Evolutionary conservation across 2,888 invertebrate genomes (phyloP), one percentile per base, ranked within the genome.

Genomic region (Amiota mariae): DNA sequence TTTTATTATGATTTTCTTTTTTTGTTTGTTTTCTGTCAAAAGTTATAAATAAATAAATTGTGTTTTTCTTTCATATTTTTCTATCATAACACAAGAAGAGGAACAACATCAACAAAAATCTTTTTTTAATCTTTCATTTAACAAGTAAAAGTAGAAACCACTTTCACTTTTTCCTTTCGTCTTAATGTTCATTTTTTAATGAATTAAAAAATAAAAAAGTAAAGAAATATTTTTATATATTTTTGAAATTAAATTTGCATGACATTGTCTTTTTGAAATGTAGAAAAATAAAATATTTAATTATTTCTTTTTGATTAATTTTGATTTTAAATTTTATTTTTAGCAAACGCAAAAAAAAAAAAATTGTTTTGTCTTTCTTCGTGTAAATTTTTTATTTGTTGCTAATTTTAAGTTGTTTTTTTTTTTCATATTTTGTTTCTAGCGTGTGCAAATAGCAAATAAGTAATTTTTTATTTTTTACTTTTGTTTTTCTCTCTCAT

Each of bases 1-100:
- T 8, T 51, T 12, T 10, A n/a, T 51, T 51, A 51, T 51, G 36
- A 1, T 57, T 61, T 73, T 75, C 76, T 72, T 70, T 73, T 70
- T 70, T 72, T 75, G 54, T 46, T 36, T 36, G 36, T 36, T 36
- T 8, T 10, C n/a, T 36, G 54, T 24, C 68, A 13, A 67, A 20
- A 63, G 63, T 8, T 63, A 63, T 36, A 63, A 63, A 63, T 46
- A 63, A 59, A 63, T 11, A 4, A 46, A 36, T 20, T 63, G 12
- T 63, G 63, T 46, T 63, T 63, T 36, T 13, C 13, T 13, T 13
- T 13, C 24, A 63, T 11, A 18, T 59, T 59, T 18, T 59, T 59
- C 20, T 8, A 20, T 11, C 10, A 20, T 24, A 46, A 63, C 12
- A 63, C 36, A 59, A 20, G 59, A 59, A 15, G 59, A 15, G 18